Conservation (phyloP, 1,140 invertebrate genomes). For the Drosophila cardini region DNA sequence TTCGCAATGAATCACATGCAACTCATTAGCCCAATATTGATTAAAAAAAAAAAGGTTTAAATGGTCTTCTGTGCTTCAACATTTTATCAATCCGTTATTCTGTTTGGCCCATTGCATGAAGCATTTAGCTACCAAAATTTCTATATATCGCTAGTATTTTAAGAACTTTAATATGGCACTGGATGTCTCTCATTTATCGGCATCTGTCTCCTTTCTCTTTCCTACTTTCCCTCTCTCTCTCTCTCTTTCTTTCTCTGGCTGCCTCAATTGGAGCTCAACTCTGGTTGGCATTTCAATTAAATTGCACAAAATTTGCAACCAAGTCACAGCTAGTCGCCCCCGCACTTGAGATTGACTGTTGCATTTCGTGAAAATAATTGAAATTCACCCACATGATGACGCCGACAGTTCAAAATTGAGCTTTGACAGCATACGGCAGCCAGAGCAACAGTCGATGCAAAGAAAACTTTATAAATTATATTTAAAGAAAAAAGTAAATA, state of each 20-base stretch:
- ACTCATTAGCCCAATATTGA: conserved; percentile 41
- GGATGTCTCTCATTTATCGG: conserved; percentile 17
- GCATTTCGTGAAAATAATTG: conserved; percentile 76
- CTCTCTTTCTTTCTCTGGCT: conserved; percentile 8
- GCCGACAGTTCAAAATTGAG: conserved; percentile 15
- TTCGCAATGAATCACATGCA: conserved; percentile 44
- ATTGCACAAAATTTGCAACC: conserved; percentile 48
- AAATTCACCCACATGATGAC: conserved; percentile 65
- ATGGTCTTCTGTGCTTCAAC: conserved; percentile 12
- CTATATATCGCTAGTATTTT: conserved; percentile 1
- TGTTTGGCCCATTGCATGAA: not conserved
- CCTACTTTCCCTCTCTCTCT: not conserved
- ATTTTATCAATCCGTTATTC: conserved; percentile 20
- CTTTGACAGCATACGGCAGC: conserved; percentile 23
- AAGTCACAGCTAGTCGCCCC: not conserved
- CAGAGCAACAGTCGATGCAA: not conserved
- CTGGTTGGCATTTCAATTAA: conserved; percentile 69
- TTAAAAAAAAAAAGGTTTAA: conserved; percentile 27
- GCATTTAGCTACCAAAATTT: conserved; percentile 4
- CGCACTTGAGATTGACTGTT: conserved; percentile 29
- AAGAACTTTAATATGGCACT: too few species aligned
- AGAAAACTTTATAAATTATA: conserved; percentile 44
- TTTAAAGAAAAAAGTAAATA: conserved; percentile 4
- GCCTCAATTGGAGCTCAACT: conserved; percentile 33
- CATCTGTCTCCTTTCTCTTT: not conserved